Base-by-base conservation (phyloP, 1,140 invertebrate species). In the Caerostris darwini region DNA sequence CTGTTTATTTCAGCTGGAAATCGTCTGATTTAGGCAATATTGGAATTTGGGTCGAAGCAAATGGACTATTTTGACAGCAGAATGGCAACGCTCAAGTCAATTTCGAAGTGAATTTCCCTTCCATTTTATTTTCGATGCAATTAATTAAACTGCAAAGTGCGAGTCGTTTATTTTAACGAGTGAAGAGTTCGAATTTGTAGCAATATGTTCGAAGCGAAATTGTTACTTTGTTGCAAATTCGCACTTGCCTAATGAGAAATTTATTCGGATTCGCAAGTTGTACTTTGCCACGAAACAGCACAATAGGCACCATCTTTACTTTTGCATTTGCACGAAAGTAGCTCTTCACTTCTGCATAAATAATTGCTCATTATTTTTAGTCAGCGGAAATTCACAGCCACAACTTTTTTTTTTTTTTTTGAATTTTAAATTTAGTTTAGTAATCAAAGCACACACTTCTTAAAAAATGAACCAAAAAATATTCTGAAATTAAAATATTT, bases 151-250 rank as follows among this genome's bases (percentile, higher is more conserved):
- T 61, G 57, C 14, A 19, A 53, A 3, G 19, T 64, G 17, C 17
- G 7, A 54, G n/a, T 87, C 92, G 34, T 93, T 93, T 87, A 71
- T 58, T 93, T 93, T 93, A 67, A 69, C 83, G 56, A 87, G 53
- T 59, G n/a, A 10, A 58, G 17, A 53, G 17, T 5, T 34, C 61
- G n/a, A 81, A 91, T 88, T 88, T 67, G 61, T 64, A 64, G 58
- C 82, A 57, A 85, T n/a, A 88, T 88, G 82, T 57, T 88, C 19
- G 7, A 19, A 50, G 14, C 19, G 14, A 53, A 91, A 56, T 56
- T 91, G 89, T 59, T 81, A 91, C 89, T 91, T 81, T 91, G 89
- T 91, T 59, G 34, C 89, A 50, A 81, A 81, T 90, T 77, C 71
- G 53, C 19, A 88, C 59, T 88, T 67, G 7, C 34, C 58, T 88